Evolutionary conservation across 2,888 invertebrate genomes (phyloP), one percentile per base, ranked within the genome.

Genomic region (Imbricaverruca yamaguchii): DNA sequence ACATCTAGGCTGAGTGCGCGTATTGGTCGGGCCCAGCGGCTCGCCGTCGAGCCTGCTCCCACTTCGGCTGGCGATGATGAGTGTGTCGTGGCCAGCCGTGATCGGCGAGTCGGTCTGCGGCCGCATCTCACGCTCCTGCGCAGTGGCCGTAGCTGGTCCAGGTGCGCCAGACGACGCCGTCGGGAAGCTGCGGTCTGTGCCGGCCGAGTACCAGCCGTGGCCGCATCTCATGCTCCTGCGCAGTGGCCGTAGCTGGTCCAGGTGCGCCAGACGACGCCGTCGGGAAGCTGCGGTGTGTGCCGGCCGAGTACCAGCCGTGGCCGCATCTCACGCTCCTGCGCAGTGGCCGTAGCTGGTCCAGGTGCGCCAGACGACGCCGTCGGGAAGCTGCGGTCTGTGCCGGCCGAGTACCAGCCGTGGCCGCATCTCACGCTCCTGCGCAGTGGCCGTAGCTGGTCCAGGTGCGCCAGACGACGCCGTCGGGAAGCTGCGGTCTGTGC

Each of bases 91-190:
- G n/a, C 81, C 83, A 12, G 83, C 80, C 15, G 82, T 81, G 23
- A 83, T 82, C 21, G 83, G 83, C 1, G 82, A 83, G 25, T 57
- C 69, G 21, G 63, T 80, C 79, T 83, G 83, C 39, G 39, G 39
- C 39, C 39, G 39, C 39, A 39, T 39, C 39, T 39, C 39, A 39
- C 39, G 39, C 39, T 39, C 2, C 39, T 39, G 39, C 39, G 2
- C 39, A 39, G 39, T 39, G 39, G 39, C 39, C 4, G 39, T 39
- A 39, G 39, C 39, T 4, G 39, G 39, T 39, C 39, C 39, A 39
- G 12, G 79, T 74, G 2, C 82, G 55, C 86, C 86, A 86, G 81
- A 84, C 84, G 10, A 86, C 82, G 12, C 85, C 85, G 78, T 85
- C 83, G 12, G 85, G 80, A 82, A 84, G 9, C 85, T 84, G 1